Percentiles rank a stretch among this genome's conserved stretches.
phyloP scores from a whole-genome alignment of 2,797 vertebrate species.

The Garrulus glandarius region DNA sequence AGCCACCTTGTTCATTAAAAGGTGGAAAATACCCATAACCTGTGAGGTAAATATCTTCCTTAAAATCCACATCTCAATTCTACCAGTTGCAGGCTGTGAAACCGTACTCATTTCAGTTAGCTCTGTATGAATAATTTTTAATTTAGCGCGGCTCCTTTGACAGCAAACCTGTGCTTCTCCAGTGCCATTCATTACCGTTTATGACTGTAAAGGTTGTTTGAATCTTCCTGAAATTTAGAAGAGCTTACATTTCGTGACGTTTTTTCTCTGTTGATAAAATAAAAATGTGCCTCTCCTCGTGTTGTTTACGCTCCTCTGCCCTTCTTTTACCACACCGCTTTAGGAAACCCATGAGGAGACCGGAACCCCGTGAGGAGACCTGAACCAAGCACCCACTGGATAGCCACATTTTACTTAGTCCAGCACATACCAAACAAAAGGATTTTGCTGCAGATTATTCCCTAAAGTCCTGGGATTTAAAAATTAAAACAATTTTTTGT shows the following conservation, averaged over 20 bases:
- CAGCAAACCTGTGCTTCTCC: neutral
- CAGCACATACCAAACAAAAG: neutral
- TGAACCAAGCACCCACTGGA: neutral
- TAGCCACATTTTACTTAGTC: neutral
- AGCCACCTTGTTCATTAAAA: neutral
- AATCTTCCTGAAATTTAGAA: neutral
- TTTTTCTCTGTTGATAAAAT: neutral
- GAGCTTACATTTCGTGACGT: neutral
- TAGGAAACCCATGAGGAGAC: neutral
- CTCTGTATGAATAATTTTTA: neutral
- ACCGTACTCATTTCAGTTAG: neutral
- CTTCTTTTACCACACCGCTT: neutral
- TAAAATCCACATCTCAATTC: neutral
- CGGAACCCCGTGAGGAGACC: neutral
- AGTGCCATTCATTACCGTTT: neutral
- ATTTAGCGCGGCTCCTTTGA: neutral
- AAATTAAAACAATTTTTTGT: neutral
- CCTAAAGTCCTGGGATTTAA: neutral
- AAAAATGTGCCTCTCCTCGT: accelerated
- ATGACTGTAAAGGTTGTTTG: neutral
- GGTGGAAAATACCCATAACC: neutral
- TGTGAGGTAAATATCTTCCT: neutral
- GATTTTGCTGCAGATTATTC: neutral
- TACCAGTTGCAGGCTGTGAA: neutral
- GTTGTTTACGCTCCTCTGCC: neutral